Conservation (phyloP, 1,140 invertebrate genomes). For the Panagrolaimus sp. region DNA sequence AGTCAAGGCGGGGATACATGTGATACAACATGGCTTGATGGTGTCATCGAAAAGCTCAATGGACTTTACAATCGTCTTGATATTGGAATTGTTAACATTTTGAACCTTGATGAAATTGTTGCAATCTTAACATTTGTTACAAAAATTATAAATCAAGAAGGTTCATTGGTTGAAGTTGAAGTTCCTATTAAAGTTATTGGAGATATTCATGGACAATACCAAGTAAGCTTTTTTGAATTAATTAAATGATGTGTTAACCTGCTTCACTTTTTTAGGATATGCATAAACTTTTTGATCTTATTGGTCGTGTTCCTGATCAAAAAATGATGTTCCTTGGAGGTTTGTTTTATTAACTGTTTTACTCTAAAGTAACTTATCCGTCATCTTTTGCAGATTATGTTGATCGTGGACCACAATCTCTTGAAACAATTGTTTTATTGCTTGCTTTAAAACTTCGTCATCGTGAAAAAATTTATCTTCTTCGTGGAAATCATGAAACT, state of each 20-base stretch:
- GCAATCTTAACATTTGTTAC: constrained; percentile 25
- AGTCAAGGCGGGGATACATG: neutral
- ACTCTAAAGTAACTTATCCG: neutral
- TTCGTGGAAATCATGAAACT: constrained; percentile 69
- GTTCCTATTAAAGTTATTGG: constrained; percentile 32
- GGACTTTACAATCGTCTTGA: constrained; percentile 20
- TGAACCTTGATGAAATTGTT: constrained; percentile 24
- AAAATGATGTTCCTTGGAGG: constrained; percentile 23
- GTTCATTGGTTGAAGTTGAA: constrained; percentile 27
- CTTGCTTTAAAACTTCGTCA: constrained; percentile 65
- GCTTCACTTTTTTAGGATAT: constrained; percentile 18
- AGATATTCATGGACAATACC: constrained; percentile 26
- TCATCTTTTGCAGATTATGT: constrained; percentile 27
- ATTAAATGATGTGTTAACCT: neutral
- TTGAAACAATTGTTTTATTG: constrained; percentile 66
- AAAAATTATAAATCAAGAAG: constrained; percentile 25
- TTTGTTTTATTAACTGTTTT: neutral
- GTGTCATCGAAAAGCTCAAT: constrained; percentile 22
- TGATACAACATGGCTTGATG: constrained; percentile 26
- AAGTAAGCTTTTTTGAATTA: constrained; percentile 7
- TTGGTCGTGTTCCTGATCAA: constrained; percentile 24
- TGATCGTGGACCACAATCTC: constrained; percentile 61
- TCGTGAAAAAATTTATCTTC: constrained; percentile 67
- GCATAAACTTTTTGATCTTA: constrained; percentile 32
- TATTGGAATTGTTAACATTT: constrained; percentile 16